Evolutionary conservation across 2,113 vertebrate species (phyloP).

Genomic region (Rhinichthys klamathensis): DNA sequence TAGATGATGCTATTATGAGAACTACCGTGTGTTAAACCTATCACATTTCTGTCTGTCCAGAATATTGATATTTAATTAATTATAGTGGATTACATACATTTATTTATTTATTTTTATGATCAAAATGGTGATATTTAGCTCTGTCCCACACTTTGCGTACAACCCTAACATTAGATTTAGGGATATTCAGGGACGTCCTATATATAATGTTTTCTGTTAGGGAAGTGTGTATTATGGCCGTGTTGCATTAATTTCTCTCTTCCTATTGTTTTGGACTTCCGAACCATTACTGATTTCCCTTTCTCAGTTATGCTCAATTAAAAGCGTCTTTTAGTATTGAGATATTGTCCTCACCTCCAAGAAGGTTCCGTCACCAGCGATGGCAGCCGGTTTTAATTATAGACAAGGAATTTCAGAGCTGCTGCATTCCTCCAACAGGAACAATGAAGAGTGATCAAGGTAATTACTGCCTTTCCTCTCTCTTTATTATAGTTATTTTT

Average conservation of each 20-base stretch:
- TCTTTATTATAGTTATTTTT: slow-evolving; percentile 37
- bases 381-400: slow-evolving; percentile 36
- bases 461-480: slow-evolving; percentile 49
- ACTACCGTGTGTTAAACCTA: neutral
- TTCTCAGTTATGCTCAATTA: slow-evolving; percentile 10
- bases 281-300: neutral
- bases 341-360: slow-evolving; percentile 1
- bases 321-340: neutral
- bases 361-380: neutral
- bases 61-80: neutral
- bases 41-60: neutral
- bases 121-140: neutral
- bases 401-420: slow-evolving; percentile 24
- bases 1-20: neutral
- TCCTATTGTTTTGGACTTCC: neutral
- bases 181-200: too few species aligned
- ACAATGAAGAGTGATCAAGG: slow-evolving; percentile 50
- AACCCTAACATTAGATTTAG: neutral
- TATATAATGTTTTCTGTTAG: neutral
- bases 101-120: neutral
- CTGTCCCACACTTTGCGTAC: neutral
- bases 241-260: neutral
- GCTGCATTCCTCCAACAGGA: slow-evolving; percentile 33
- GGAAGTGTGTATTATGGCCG: neutral
- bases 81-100: neutral